These are phyloP conservation scores for Aphelenchoides besseyi DNA, from an alignment of 1,140 invertebrate species.

Conservation along the genomic window DNA sequence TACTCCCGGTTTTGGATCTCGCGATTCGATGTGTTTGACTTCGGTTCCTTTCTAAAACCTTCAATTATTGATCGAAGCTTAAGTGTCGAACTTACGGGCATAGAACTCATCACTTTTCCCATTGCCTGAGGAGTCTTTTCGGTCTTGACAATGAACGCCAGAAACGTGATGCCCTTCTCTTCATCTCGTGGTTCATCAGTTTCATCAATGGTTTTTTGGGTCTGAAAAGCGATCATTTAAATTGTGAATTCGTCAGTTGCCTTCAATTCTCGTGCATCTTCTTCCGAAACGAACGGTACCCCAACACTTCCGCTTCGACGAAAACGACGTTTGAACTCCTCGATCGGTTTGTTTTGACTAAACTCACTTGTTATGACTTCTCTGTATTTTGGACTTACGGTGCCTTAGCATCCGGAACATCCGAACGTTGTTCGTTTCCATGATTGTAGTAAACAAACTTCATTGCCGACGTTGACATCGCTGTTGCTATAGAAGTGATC, in stretches of 20 bases:
- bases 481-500: no score
- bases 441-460: slow-evolving; percentile 57
- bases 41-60: slow-evolving; percentile 39
- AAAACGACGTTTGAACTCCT: slow-evolving; percentile 60
- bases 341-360: slow-evolving; percentile 46
- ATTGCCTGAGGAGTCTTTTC: slow-evolving; percentile 23
- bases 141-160: slow-evolving; percentile 15
- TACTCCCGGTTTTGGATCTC: slow-evolving; percentile 52
- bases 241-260: slow-evolving; percentile 28
- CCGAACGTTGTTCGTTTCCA: background rate
- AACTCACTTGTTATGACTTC: no score
- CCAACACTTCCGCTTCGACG: slow-evolving; percentile 59
- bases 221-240: slow-evolving; percentile 30
- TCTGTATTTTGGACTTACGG: background rate
- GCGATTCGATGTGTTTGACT: slow-evolving; percentile 59
- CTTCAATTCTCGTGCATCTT: slow-evolving; percentile 52
- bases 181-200: slow-evolving; percentile 37
- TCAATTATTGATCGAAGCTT: background rate
- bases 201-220: slow-evolving; percentile 53
- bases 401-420: background rate
- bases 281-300: slow-evolving; percentile 60
- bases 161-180: slow-evolving; percentile 23
- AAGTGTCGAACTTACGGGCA: slow-evolving; percentile 15
- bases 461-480: slow-evolving; percentile 58
- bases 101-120: slow-evolving; percentile 20